phyloP scores from a whole-genome alignment of 2,113 vertebrate genomes.

The Menura novaehollandiae region DNA sequence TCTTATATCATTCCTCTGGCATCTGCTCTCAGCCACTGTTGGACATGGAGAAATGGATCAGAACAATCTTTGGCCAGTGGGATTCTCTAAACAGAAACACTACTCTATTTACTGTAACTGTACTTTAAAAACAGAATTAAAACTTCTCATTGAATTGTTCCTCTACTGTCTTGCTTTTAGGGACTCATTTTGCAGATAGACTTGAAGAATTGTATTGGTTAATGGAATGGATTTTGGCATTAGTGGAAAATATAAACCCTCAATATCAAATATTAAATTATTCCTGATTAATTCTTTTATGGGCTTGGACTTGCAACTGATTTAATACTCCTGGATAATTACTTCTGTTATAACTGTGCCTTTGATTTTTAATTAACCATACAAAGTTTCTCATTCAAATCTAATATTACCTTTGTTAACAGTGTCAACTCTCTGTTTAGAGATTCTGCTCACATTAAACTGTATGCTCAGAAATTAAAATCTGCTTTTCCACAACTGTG shows the following conservation, averaged over 20 bases:
- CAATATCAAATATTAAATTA: conserved; percentile 68
- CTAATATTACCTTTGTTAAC: conserved; percentile 38
- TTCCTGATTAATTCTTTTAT: conserved; percentile 70
- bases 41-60: not conserved
- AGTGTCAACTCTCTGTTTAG: conserved; percentile 25
- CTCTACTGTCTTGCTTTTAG: not conserved
- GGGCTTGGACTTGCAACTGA: conserved; percentile 42
- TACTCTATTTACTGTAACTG: not conserved
- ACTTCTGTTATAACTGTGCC: conserved; percentile 41
- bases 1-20: too few species aligned
- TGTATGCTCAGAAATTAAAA: not conserved
- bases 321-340: conserved; percentile 61
- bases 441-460: conserved; percentile 15
- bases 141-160: not conserved
- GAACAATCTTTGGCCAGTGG: not conserved
- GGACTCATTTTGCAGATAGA: not conserved
- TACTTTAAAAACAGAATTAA: not conserved
- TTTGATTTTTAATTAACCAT: conserved; percentile 65
- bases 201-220: conserved; percentile 46
- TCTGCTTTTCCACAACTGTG: not conserved
- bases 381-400: conserved; percentile 32
- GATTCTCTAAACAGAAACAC: not conserved
- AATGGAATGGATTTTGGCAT: conserved; percentile 63
- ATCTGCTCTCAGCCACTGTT: not conserved
- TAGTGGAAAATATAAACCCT: conserved; percentile 50